Conservation (phyloP, 2,888 invertebrate genomes). For the Pandemis heparana region DNA sequence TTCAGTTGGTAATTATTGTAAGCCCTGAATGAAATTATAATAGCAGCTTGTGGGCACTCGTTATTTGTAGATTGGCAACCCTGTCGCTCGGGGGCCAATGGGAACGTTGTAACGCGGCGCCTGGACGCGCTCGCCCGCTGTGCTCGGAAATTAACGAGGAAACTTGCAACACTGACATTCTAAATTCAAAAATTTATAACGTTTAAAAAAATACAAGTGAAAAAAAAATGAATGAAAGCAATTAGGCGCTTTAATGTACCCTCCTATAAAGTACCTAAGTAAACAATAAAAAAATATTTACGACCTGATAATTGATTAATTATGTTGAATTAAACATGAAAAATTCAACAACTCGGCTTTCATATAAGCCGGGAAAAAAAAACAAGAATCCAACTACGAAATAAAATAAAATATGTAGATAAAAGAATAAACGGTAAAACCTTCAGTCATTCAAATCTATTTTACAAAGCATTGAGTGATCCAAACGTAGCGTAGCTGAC, state of each 20-base stretch:
- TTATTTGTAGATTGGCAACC: slow-evolving; percentile 80
- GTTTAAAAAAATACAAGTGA: background rate
- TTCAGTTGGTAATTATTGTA: slow-evolving; percentile 65
- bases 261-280: background rate
- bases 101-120: slow-evolving; percentile 78
- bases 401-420: too few relatives aligned
- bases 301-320: background rate
- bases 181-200: background rate
- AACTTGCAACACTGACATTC: slow-evolving; percentile 38
- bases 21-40: slow-evolving; percentile 77
- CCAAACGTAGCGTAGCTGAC: slow-evolving; percentile 23
- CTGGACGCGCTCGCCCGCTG: slow-evolving; percentile 78
- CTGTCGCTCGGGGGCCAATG: slow-evolving; percentile 78
- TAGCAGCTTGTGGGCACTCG: slow-evolving; percentile 65
- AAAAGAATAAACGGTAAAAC: too few relatives aligned
- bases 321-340: background rate
- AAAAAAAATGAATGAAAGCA: background rate
- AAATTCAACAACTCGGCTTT: background rate
- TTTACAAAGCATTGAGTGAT: slow-evolving; percentile 30
- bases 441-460: slow-evolving; percentile 5
- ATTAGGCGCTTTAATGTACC: background rate
- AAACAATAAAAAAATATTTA: background rate
- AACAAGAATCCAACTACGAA: too few relatives aligned
- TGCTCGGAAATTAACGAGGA: slow-evolving; percentile 50
- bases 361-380: too few relatives aligned